These are phyloP conservation scores for Iphiclides podalirius DNA, from an alignment of 2,888 invertebrate genomes.

Conservation along the genomic window DNA sequence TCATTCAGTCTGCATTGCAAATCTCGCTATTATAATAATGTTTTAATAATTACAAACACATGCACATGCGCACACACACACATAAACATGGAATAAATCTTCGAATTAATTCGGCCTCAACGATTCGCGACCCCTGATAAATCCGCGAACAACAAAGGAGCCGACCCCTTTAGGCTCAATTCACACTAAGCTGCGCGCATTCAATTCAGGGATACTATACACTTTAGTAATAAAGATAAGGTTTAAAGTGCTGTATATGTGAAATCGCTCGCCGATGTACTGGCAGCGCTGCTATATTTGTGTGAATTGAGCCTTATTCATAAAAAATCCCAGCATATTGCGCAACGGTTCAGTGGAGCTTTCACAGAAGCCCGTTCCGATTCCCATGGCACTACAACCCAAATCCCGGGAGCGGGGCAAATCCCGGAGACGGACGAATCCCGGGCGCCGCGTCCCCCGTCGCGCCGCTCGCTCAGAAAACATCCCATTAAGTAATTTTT, in stretches of 20 bases:
- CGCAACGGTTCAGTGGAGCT: slow-evolving; percentile 26
- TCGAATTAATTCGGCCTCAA: background rate
- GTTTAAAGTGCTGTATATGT: background rate
- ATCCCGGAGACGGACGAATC: slow-evolving; percentile 34
- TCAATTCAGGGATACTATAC: background rate
- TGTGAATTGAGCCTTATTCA: background rate
- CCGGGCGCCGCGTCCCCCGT: slow-evolving; percentile 41
- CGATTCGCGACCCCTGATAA: background rate
- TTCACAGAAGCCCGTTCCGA: slow-evolving; percentile 31
- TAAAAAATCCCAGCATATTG: slow-evolving; percentile 10
- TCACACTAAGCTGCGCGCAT: background rate
- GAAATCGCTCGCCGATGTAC: too few relatives aligned
- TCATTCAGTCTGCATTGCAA: too few relatives aligned
- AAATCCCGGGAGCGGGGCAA: slow-evolving; percentile 41
- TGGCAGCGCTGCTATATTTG: too few relatives aligned
- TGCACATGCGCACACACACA: background rate
- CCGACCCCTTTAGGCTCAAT: background rate
- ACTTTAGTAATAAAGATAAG: background rate
- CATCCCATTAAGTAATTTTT: slow-evolving; percentile 77
- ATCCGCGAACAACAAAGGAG: background rate
- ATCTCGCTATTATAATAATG: too few relatives aligned
- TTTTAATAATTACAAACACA: too few relatives aligned
- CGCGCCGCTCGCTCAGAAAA: slow-evolving; percentile 67
- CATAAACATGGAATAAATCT: background rate
- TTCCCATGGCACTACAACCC: slow-evolving; percentile 33